These are phyloP conservation scores for Synergus itoensis DNA, from an alignment of 2,888 invertebrate species.

Conservation along the genomic window DNA sequence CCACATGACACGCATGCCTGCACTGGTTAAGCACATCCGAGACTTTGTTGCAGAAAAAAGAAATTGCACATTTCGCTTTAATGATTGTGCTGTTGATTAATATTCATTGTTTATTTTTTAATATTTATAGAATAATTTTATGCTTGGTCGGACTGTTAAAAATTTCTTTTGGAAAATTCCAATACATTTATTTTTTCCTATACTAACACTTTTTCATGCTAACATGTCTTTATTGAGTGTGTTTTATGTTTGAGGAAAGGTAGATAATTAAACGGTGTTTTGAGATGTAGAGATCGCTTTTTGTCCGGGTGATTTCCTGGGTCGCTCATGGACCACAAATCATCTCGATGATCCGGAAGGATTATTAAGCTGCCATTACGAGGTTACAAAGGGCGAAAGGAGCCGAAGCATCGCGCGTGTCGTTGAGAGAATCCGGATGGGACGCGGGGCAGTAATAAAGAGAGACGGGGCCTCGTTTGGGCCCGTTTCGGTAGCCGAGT, in stretches of 20 bases:
- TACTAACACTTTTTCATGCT: no score
- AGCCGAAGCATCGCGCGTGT: conserved; percentile 52
- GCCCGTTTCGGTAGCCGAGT: conserved; percentile 55
- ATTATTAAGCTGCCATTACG: conserved; percentile 57
- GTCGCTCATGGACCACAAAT: conserved; percentile 28
- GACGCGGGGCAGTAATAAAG: conserved; percentile 45
- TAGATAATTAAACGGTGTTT: background rate
- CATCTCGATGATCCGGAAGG: conserved; percentile 43
- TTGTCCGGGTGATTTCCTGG: background rate
- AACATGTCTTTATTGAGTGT: background rate
- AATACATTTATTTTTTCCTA: no score
- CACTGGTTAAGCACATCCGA: conserved; percentile 52
- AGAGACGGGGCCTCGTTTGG: conserved; percentile 47
- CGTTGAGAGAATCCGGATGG: conserved; percentile 49
- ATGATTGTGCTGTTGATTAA: conserved; percentile 21
- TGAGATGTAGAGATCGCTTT: conserved; percentile 17
- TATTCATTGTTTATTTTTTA: conserved; percentile 13
- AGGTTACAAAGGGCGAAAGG: conserved; percentile 53
- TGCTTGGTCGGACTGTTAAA: background rate
- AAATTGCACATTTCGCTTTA: background rate
- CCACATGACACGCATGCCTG: conserved; percentile 59
- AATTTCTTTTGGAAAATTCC: no score
- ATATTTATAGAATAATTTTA: background rate
- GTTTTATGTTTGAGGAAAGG: conserved; percentile 5
- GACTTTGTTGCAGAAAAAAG: conserved; percentile 27